Percentiles rank a stretch among this genome's conserved stretches.
phyloP scores from a whole-genome alignment of 2,888 invertebrate species.

The Troglohyphantes excavatus region DNA sequence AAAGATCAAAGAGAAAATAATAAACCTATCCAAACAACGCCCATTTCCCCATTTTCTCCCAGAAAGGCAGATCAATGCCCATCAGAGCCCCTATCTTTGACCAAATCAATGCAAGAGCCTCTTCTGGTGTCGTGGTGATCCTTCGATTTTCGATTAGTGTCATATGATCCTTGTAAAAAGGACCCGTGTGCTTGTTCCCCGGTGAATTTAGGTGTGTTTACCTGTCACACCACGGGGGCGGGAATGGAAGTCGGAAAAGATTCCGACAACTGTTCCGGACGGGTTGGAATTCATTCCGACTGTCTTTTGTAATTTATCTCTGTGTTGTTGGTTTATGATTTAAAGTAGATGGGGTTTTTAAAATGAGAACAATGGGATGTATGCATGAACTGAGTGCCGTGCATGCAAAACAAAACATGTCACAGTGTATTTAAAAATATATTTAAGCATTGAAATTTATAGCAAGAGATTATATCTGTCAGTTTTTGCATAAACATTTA shows the following conservation, averaged over 20 bases:
- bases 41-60: not conserved
- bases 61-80: not conserved
- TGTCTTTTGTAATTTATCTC: too few relatives aligned
- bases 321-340: not conserved
- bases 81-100: not conserved
- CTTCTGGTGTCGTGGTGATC: not conserved
- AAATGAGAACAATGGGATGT: not conserved
- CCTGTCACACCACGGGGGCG: not conserved
- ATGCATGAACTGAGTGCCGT: not conserved
- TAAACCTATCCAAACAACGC: too few relatives aligned
- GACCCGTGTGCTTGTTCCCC: not conserved
- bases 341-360: not conserved
- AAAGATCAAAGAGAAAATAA: too few relatives aligned
- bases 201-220: conserved; percentile 20
- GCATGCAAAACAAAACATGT: not conserved
- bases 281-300: not conserved
- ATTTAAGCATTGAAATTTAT: not conserved
- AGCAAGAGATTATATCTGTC: too few relatives aligned
- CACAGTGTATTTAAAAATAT: not conserved
- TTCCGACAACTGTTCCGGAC: not conserved
- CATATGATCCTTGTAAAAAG: conserved; percentile 29
- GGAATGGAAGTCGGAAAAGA: not conserved
- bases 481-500: too few relatives aligned
- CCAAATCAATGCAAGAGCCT: not conserved
- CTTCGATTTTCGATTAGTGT: conserved; percentile 60